These are phyloP conservation scores for Hestina assimilis DNA, from an alignment of 1,140 invertebrate genomes.

Conservation along the genomic window DNA sequence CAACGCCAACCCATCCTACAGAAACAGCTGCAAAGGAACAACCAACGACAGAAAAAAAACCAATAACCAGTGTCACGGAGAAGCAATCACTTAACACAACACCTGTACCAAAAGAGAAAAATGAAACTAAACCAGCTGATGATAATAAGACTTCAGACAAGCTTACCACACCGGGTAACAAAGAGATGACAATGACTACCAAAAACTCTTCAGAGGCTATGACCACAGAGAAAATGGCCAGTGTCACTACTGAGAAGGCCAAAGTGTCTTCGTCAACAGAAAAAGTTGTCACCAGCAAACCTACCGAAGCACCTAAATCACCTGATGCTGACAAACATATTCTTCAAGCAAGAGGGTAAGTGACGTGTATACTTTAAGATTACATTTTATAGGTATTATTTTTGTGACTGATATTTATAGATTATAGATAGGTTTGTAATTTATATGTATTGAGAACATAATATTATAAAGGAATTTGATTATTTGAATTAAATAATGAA, in stretches of 20 bases:
- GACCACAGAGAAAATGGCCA: conserved; percentile 16
- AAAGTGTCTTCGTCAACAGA: conserved; percentile 26
- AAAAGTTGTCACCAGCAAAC: conserved; percentile 24
- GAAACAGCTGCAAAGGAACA: no score
- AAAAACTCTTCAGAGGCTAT: conserved; percentile 8
- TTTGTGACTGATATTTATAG: no score
- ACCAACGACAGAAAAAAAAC: no score
- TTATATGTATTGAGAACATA: no score
- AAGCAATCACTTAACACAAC: not conserved
- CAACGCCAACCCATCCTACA: no score
- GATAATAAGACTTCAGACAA: conserved; percentile 19
- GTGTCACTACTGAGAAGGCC: conserved; percentile 22
- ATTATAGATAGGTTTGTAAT: no score
- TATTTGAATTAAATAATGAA: no score
- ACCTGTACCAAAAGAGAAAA: conserved; percentile 11
- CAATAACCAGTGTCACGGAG: not conserved
- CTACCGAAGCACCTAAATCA: conserved; percentile 20
- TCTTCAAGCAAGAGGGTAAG: conserved; percentile 49
- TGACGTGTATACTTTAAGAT: no score
- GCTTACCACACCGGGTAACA: conserved; percentile 5
- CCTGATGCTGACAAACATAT: conserved; percentile 34
- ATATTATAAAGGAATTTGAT: no score
- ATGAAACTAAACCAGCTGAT: not conserved
- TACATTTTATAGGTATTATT: no score
- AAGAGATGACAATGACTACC: not conserved